phyloP scores from a whole-genome alignment of 2,113 vertebrate species.

The Crotalus helleri region DNA sequence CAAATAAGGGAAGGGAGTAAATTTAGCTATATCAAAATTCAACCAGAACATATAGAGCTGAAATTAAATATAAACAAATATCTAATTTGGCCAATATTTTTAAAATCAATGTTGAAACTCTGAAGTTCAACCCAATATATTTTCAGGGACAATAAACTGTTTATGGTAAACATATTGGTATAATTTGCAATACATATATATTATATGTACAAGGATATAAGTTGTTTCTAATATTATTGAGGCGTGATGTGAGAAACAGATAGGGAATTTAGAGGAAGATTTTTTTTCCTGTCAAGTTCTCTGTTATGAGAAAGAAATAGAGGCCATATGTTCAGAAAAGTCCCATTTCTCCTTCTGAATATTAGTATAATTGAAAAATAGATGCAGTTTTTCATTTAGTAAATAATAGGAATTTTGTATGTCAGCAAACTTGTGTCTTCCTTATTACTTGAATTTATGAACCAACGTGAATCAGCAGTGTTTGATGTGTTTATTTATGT shows the following conservation, averaged over 20 bases:
- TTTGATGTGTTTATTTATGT: conserved; percentile 15
- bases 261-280: neutral
- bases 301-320: neutral
- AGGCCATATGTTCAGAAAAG: conserved; percentile 8
- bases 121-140: neutral
- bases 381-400: neutral
- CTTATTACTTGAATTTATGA: conserved; percentile 20
- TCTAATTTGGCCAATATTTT: neutral
- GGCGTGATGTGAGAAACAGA: neutral
- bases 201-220: neutral
- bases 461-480: conserved; percentile 8
- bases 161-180: neutral
- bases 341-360: neutral
- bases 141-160: neutral
- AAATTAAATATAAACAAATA: neutral
- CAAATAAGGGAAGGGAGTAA: neutral
- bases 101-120: neutral
- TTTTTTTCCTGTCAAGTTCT: neutral
- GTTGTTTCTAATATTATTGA: neutral
- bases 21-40: neutral
- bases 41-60: neutral
- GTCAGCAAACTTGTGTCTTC: conserved; percentile 23
- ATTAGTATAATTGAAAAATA: conserved; percentile 29
- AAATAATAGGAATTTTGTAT: conserved; percentile 15
- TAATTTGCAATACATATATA: neutral